A percentile compares a stretch with the other conserved stretches of the same genome.
Evolutionary conservation across 1,140 invertebrate species (phyloP).

Genomic region (Zaprionus lachaisei): DNA sequence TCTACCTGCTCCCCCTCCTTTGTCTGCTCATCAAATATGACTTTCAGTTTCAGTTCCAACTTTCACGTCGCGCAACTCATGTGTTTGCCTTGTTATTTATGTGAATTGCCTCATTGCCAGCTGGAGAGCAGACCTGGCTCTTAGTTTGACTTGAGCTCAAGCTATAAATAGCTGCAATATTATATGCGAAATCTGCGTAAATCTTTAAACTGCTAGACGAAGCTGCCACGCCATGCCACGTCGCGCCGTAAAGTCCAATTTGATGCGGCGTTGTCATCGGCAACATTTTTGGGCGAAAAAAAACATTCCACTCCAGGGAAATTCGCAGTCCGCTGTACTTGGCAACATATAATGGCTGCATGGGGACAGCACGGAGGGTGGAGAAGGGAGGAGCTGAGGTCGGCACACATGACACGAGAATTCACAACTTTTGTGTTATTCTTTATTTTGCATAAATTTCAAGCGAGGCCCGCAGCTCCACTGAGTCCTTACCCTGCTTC

Average conservation of each 20-base stretch:
- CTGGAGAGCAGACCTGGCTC: background rate
- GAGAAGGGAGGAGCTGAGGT: background rate
- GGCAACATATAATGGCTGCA: constrained; percentile 28
- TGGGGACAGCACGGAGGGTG: background rate
- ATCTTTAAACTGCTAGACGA: constrained; percentile 35
- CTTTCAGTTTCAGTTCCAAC: constrained; percentile 73
- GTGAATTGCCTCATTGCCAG: constrained; percentile 28
- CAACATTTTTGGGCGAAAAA: constrained; percentile 18
- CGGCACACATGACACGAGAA: constrained; percentile 58
- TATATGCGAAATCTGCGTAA: constrained; percentile 31
- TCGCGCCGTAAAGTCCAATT: constrained; percentile 38
- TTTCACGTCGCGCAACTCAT: constrained; percentile 53
- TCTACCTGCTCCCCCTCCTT: background rate
- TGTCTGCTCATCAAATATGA: constrained; percentile 74
- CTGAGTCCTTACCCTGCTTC: constrained; percentile 1
- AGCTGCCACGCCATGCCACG: background rate
- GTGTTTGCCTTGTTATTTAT: constrained; percentile 60
- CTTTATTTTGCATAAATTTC: constrained; percentile 79
- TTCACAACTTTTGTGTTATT: constrained; percentile 76
- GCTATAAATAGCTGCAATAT: constrained; percentile 50
- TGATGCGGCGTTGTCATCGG: constrained; percentile 48
- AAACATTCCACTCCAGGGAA: constrained; percentile 73
- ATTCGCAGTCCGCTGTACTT: constrained; percentile 54
- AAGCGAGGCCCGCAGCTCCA: constrained; percentile 15
- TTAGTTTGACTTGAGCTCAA: background rate